A percentile compares a stretch with the other conserved stretches of the same genome.
Conservation (phyloP, 2,888 invertebrate genomes). For the Metallyticus violacea region DNA sequence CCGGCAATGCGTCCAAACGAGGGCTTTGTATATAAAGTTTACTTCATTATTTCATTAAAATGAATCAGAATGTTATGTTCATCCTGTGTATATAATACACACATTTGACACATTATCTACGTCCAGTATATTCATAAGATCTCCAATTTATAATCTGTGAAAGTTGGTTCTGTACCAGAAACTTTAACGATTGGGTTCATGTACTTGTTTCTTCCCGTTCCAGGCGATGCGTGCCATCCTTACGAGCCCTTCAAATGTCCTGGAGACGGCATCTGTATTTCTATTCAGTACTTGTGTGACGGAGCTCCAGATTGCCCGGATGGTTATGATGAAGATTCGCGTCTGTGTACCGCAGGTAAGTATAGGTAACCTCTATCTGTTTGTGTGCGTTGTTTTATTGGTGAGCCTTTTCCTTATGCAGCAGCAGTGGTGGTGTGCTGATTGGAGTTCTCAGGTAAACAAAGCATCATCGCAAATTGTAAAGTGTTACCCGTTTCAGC, state of each 20-base stretch:
- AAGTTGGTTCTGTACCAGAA: too few relatives aligned
- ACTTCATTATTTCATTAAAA: too few relatives aligned
- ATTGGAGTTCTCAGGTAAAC: background rate
- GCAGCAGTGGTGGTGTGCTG: background rate
- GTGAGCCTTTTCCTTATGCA: background rate
- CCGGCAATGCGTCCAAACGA: too few relatives aligned
- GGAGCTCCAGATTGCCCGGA: conserved; percentile 92
- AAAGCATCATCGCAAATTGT: background rate
- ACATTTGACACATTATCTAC: too few relatives aligned
- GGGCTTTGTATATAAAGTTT: too few relatives aligned
- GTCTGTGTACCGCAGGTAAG: conserved; percentile 91
- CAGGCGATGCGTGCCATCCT: conserved; percentile 79
- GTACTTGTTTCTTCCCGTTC: conserved; percentile 33
- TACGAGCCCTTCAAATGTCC: conserved; percentile 97
- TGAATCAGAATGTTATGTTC: too few relatives aligned
- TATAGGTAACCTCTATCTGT: background rate
- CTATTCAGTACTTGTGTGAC: conserved; percentile 94
- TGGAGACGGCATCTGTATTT: conserved; percentile 90
- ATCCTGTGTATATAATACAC: too few relatives aligned
- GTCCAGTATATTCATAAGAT: too few relatives aligned
- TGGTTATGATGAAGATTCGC: conserved; percentile 92
- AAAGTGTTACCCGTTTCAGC: too few relatives aligned
- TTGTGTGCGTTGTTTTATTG: background rate
- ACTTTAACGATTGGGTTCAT: too few relatives aligned
- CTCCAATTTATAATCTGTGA: too few relatives aligned